Conservation (phyloP, 2,797 vertebrate species). For the Fringilla coelebs region DNA sequence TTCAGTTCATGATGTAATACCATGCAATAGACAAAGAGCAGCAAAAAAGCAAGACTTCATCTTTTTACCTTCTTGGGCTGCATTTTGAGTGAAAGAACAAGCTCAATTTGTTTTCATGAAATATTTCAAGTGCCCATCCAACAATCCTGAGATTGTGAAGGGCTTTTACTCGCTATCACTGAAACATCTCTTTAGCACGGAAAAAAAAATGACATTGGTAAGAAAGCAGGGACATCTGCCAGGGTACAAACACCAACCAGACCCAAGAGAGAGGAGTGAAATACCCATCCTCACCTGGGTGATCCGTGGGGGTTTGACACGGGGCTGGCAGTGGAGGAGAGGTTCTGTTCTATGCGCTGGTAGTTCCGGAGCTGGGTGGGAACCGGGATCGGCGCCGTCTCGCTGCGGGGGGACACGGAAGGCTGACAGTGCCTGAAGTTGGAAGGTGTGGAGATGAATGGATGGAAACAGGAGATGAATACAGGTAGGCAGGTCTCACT, state of each 20-base stretch:
- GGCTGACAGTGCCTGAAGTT: slow-evolving; percentile 75
- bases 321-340: slow-evolving; percentile 88
- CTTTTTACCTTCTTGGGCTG: not conserved
- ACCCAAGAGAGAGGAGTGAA: not conserved
- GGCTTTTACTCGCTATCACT: not conserved
- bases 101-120: not conserved
- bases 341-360: slow-evolving; percentile 96
- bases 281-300: slow-evolving; percentile 81
- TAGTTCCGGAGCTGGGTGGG: slow-evolving; percentile 97
- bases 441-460: slow-evolving; percentile 29
- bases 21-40: slow-evolving; percentile 3
- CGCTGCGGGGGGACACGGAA: slow-evolving; percentile 84
- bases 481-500: not conserved
- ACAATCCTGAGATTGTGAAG: not conserved
- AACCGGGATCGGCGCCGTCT: slow-evolving; percentile 93
- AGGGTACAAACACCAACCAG: not conserved
- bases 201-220: not conserved
- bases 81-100: not conserved
- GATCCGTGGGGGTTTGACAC: slow-evolving; percentile 84
- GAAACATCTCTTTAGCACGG: not conserved
- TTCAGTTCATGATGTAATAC: slow-evolving; percentile 14
- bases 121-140: slow-evolving; percentile 1
- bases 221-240: not conserved
- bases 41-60: not conserved
- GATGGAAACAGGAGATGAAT: slow-evolving; percentile 39